A percentile compares a stretch with the other conserved stretches of the same genome.
These are phyloP conservation scores for Perdix hodgsoniae DNA, from an alignment of 2,797 vertebrate species.

Conservation along the genomic window DNA sequence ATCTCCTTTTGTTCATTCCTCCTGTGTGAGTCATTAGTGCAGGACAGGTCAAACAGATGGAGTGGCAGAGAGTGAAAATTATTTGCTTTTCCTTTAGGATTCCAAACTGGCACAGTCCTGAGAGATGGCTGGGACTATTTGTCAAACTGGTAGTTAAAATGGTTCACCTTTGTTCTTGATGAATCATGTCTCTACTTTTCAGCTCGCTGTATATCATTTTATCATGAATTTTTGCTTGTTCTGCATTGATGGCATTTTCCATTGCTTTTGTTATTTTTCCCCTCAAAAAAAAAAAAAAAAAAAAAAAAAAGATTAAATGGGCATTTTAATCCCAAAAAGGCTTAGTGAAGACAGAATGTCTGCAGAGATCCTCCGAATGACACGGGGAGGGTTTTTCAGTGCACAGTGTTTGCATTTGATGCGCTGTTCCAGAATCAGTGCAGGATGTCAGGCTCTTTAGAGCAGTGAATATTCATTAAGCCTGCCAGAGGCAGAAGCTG, in stretches of 20 bases:
- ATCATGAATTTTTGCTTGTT: neutral
- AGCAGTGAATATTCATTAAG: slow-evolving; percentile 62
- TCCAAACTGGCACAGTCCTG: neutral
- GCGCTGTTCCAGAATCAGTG: slow-evolving; percentile 40
- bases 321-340: slow-evolving; percentile 66
- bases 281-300: neutral
- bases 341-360: slow-evolving; percentile 51
- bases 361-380: neutral
- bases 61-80: neutral
- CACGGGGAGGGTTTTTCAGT: slow-evolving; percentile 33
- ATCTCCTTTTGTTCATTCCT: neutral
- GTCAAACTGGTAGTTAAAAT: neutral
- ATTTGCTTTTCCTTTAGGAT: neutral
- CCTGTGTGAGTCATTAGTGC: neutral
- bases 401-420: neutral
- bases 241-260: neutral
- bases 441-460: slow-evolving; percentile 40
- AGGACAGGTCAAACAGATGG: neutral
- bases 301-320: slow-evolving; percentile 22
- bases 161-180: neutral
- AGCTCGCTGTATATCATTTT: neutral
- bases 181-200: neutral
- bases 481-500: slow-evolving; percentile 54
- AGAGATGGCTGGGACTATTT: neutral
- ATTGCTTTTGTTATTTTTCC: neutral